Evolutionary conservation across 2,888 invertebrate genomes (phyloP).

Genomic region (Slavum lentiscoides): DNA sequence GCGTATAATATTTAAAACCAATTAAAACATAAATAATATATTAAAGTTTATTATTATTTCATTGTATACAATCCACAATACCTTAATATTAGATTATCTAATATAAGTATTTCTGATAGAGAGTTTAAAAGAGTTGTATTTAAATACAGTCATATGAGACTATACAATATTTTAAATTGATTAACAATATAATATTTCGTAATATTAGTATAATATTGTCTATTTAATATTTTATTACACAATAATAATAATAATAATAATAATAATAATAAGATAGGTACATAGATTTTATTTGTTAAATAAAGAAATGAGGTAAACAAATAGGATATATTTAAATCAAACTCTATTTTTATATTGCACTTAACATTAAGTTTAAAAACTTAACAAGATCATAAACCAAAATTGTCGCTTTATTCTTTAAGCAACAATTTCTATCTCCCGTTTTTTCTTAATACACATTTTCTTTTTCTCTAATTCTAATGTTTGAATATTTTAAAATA

Average conservation of each 20-base stretch:
- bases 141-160: background rate
- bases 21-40: constrained; percentile 16
- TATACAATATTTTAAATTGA: constrained; percentile 10
- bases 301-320: constrained; percentile 47
- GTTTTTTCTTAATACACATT: constrained; percentile 11
- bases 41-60: background rate
- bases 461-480: constrained; percentile 14
- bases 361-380: constrained; percentile 45
- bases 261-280: background rate
- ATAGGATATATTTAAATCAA: constrained; percentile 42
- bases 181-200: constrained; percentile 21
- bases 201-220: constrained; percentile 23
- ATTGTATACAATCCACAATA: constrained; percentile 13
- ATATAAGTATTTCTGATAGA: constrained; percentile 25
- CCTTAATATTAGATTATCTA: background rate
- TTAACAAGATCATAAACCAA: constrained; percentile 37
- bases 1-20: background rate
- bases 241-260: constrained; percentile 23
- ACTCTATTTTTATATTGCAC: constrained; percentile 48
- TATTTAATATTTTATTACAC: constrained; percentile 10
- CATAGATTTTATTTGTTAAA: constrained; percentile 16
- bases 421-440: constrained; percentile 33
- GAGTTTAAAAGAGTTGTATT: constrained; percentile 2
- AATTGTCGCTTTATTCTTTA: constrained; percentile 31
- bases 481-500: constrained; percentile 25